These are phyloP conservation scores for Perca schrenkii DNA, from an alignment of 2,113 vertebrate species.

Conservation along the genomic window DNA sequence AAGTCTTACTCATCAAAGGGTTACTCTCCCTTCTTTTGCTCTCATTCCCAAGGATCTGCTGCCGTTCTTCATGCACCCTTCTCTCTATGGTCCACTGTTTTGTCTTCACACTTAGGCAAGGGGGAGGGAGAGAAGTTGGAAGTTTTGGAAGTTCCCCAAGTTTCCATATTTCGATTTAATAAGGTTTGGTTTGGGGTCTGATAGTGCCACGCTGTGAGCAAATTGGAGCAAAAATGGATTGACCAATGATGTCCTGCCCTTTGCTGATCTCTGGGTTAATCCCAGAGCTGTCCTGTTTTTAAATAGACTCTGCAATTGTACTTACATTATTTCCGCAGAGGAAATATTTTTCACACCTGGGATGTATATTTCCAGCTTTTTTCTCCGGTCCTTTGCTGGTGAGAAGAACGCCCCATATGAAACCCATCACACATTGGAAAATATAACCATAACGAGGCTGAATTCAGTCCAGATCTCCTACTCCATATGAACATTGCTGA, in stretches of 20 bases:
- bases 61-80: conserved; percentile 42
- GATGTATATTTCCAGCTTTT: conserved; percentile 34
- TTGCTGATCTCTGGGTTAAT: conserved; percentile 58
- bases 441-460: conserved; percentile 34
- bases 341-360: conserved; percentile 67
- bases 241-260: conserved; percentile 41
- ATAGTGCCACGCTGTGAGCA: conserved; percentile 70
- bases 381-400: conserved; percentile 13
- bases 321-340: conserved; percentile 54
- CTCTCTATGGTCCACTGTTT: conserved; percentile 71
- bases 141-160: conserved; percentile 73
- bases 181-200: conserved; percentile 69
- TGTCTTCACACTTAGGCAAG: conserved; percentile 65
- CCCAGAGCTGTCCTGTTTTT: conserved; percentile 50
- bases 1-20: conserved; percentile 86
- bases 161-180: conserved; percentile 77
- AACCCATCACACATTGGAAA: conserved; percentile 31
- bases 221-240: conserved; percentile 65
- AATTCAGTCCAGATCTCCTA: conserved; percentile 40
- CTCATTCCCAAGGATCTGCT: conserved; percentile 65
- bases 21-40: conserved; percentile 65
- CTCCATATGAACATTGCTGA: conserved; percentile 39
- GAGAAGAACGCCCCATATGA: conserved; percentile 24
- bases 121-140: conserved; percentile 39
- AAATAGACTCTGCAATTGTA: conserved; percentile 41